phyloP scores from a whole-genome alignment of 2,113 vertebrate genomes.

The Phycodurus eques region DNA sequence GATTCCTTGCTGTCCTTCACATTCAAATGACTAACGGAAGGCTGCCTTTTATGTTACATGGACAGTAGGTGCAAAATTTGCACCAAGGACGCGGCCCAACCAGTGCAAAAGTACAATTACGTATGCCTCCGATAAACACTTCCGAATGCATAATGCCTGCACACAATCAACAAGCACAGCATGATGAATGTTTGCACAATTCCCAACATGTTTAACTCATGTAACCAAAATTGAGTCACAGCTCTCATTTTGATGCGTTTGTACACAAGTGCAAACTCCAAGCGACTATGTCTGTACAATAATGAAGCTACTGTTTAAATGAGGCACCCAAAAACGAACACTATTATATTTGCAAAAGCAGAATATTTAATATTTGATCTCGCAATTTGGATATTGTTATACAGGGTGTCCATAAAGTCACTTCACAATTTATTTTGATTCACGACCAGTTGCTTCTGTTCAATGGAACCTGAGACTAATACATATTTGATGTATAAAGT shows the following conservation, averaged over 20 bases:
- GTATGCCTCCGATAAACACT: not conserved
- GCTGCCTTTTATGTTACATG: conserved; percentile 32
- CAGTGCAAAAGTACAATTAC: not conserved
- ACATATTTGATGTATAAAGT: too few relatives aligned
- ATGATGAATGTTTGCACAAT: not conserved
- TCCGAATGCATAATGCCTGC: not conserved
- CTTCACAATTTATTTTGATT: not conserved
- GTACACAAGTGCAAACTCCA: not conserved
- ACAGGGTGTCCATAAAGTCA: not conserved
- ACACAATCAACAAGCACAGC: not conserved
- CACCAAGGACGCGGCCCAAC: not conserved
- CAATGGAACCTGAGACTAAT: too few relatives aligned
- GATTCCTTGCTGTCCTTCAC: conserved; percentile 63
- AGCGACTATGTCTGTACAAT: not conserved
- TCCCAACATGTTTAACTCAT: not conserved
- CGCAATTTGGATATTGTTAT: not conserved
- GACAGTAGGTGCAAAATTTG: conserved; percentile 21
- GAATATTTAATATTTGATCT: too few relatives aligned
- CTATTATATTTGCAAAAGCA: too few relatives aligned
- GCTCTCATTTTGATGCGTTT: not conserved
- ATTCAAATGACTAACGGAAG: conserved; percentile 61
- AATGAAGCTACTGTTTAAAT: not conserved
- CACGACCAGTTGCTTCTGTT: not conserved
- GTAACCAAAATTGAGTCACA: not conserved
- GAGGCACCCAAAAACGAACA: not conserved